Base-by-base conservation (phyloP, 2,888 invertebrate genomes). In the Acanthoscelides obtectus region DNA sequence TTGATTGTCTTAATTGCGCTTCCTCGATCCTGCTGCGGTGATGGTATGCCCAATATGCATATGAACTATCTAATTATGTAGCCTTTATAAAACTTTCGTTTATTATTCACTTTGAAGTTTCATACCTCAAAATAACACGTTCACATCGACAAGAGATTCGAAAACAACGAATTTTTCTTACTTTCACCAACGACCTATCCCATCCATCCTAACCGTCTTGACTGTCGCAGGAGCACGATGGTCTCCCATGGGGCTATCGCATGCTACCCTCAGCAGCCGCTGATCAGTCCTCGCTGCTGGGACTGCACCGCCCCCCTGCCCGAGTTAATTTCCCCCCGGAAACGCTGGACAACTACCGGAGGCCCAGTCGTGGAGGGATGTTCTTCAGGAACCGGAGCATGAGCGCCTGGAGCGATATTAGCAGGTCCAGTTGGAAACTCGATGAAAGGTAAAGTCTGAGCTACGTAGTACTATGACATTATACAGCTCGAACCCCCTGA, bases 341-440 rank as follows among this genome's bases (percentile, higher is more conserved):
- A 85, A 87, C 84, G 83, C 85, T 82, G 87, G 88, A 83, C 69
- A 66, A 22, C 22, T 45, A 45, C 45, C 78, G 84, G 22, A 85
- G 88, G 17, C 85, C 86, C 66, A 86, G 86, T 75, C 20, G 22
- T 8, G 81, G 22, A 5, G 81, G 84, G 69, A 80, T 83, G 12
- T 81, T 87, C 21, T 84, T 87, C 64, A 86, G 88, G 76, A 88
- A 88, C 77, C 86, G 89, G 64, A 94, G 94, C 76, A 93, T 94
- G 93, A 94, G 94, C 81, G 94, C 93, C 64, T 94, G 94, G 94
- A 94, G 94, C 81, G 94, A 94, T 82, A 91, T 94, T 83, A 94
- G 94, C 81, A 89, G 94, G 72, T 94, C 93, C 77, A 94, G 94
- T 83, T 93, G 94, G 88, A 90, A 92, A 80, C 88, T 94, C 81